A percentile compares a stretch with the other conserved stretches of the same genome.
Conservation (phyloP, 1,140 invertebrate genomes). For the Diabrotica undecimpunctata region DNA sequence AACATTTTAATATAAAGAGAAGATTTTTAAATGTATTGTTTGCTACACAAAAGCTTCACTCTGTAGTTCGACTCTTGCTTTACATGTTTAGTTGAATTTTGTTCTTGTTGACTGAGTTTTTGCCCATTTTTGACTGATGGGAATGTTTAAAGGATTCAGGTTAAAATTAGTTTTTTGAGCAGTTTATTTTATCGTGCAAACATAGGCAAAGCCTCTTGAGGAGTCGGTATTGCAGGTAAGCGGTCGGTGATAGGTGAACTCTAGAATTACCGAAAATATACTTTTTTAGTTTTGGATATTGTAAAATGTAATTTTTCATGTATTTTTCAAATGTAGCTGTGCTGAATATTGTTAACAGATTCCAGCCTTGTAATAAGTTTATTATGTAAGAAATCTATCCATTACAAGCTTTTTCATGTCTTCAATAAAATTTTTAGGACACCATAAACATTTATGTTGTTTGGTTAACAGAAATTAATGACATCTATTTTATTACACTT, state of each 20-base stretch:
- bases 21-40: not conserved
- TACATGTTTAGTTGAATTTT: not conserved
- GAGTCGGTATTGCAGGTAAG: constrained; percentile 1
- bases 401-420: too few relatives aligned
- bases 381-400: too few relatives aligned
- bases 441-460: too few relatives aligned
- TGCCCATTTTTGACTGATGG: not conserved
- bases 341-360: too few relatives aligned
- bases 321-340: too few relatives aligned
- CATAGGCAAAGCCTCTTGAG: constrained; percentile 2
- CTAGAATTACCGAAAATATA: not conserved
- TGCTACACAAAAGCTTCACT: not conserved
- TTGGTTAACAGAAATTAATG: too few relatives aligned
- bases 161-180: constrained; percentile 10
- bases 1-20: not conserved
- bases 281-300: too few relatives aligned
- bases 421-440: too few relatives aligned
- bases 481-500: too few relatives aligned
- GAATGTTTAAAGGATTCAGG: constrained; percentile 8
- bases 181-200: constrained; percentile 11
- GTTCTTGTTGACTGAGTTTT: constrained; percentile 7
- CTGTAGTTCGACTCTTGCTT: not conserved
- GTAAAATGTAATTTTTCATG: too few relatives aligned
- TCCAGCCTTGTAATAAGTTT: too few relatives aligned
- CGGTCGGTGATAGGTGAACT: not conserved